Percentiles rank a stretch among this genome's conserved stretches.
Evolutionary conservation across 2,888 invertebrate species (phyloP).

Genomic region (Meiosimyza decipiens): DNA sequence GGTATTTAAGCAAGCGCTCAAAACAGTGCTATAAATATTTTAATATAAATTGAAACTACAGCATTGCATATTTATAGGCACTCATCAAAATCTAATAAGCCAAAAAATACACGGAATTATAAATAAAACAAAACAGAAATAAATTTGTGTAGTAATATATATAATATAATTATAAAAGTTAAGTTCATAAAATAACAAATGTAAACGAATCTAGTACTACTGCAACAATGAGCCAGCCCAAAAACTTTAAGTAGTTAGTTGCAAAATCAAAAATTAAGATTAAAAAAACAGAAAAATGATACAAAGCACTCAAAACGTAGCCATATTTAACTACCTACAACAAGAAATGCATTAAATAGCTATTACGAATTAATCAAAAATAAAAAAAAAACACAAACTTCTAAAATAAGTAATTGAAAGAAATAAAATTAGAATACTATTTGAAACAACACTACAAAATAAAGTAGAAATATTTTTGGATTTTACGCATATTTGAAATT

Average conservation of each 20-base stretch:
- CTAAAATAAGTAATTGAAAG: neutral
- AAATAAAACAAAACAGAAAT: too few species aligned
- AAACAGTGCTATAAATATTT: too few species aligned
- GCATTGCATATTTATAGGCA: too few species aligned
- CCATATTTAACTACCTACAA: conserved; percentile 30
- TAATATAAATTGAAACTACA: too few species aligned
- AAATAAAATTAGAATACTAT: neutral
- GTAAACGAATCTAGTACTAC: conserved; percentile 27
- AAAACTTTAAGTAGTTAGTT: too few species aligned
- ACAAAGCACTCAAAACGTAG: conserved; percentile 23
- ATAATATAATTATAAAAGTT: too few species aligned
- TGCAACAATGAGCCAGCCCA: neutral
- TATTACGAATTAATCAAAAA: neutral
- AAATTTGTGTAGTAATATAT: too few species aligned
- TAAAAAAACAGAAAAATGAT: too few species aligned
- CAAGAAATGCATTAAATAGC: conserved; percentile 3
- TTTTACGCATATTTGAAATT: neutral
- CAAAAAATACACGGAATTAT: too few species aligned
- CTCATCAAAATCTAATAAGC: too few species aligned
- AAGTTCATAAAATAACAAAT: neutral
- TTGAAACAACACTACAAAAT: neutral
- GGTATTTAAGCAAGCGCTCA: too few species aligned
- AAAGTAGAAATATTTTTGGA: conserved; percentile 18
- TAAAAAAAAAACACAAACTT: conserved; percentile 20
- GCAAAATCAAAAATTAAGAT: too few species aligned